Evolutionary conservation across 1,140 invertebrate species (phyloP), one percentile per base, ranked within the genome.

Genomic region (Drosophila triauraria): DNA sequence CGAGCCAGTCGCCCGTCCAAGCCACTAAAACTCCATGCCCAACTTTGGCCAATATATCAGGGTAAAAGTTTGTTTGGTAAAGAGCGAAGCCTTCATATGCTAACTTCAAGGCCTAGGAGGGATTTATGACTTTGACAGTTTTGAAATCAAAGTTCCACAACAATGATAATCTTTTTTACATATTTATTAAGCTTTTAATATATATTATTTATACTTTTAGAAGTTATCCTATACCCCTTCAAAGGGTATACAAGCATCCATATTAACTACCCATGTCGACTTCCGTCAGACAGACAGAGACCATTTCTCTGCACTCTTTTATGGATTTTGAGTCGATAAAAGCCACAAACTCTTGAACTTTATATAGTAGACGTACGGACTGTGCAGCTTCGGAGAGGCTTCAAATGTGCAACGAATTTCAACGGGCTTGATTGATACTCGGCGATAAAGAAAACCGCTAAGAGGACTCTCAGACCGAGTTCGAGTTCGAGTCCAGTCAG

Each of bases 331-430:
- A 40, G 44, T 35, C 57, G 76, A 74, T 86, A 82, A 80, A 87
- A 82, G 84, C 68, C 83, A 90, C 81, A 88, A 90, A 88, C 85
- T 88, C 75, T 78, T 68, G 75, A 88, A 88, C 81, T 88, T 88
- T 90, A 88, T 88, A 76, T 72, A 88, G 80, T 90, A n/a, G 50
- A 59, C 50, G 38, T 54, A 63, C 44, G 60, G 25, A 48, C 57
- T 46, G 32, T 42, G 43, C 23, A 12, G 4, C 30, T 15, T 27
- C 40, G 40, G 17, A 53, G 63, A 61, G 40, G 17, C 57, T 44
- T 68, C 47, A 46, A 75, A 64, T 58, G 62, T 44, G 59, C 63
- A 75, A 62, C 80, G 76, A 78, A 78, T 85, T 74, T 81, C 57
- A 69, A 51, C 53, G 35, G 62, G 65, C 69, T 79, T 88, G 84